A percentile compares a stretch with the other conserved stretches of the same genome.
Evolutionary conservation across 2,797 vertebrate species (phyloP).

Genomic region (Cyclura pinguis): DNA sequence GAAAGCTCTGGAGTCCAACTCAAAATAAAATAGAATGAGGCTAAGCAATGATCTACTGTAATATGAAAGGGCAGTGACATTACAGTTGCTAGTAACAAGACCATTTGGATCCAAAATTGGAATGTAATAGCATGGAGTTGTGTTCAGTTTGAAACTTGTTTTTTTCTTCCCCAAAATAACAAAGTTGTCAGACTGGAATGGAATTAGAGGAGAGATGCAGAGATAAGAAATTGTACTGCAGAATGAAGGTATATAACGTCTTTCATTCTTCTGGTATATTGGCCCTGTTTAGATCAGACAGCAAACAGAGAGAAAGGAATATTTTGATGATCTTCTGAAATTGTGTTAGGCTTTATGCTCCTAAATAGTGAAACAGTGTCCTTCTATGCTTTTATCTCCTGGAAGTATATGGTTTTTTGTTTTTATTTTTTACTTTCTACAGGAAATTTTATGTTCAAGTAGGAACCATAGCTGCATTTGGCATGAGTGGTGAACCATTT

Average conservation of each 20-base stretch:
- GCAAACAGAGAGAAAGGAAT: no score
- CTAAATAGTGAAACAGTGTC: background rate
- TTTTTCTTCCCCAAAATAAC: background rate
- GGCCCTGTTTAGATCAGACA: background rate
- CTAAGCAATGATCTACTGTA: background rate
- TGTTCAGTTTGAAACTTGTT: background rate
- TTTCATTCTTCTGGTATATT: background rate
- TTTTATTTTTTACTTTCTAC: background rate
- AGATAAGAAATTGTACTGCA: background rate
- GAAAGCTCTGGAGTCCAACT: background rate
- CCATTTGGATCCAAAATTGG: background rate
- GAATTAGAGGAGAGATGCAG: background rate
- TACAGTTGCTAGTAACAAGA: background rate
- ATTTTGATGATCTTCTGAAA: background rate
- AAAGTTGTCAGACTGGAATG: background rate
- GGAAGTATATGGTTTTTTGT: background rate
- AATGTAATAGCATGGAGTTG: background rate
- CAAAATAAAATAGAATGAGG: conserved; percentile 2
- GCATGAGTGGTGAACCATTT: conserved; percentile 11
- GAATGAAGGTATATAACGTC: background rate
- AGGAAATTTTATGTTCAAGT: background rate
- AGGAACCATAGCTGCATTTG: background rate
- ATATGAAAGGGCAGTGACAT: background rate
- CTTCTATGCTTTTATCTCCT: background rate
- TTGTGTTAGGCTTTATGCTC: no score